Base-by-base conservation (phyloP, 2,888 invertebrate genomes). In the Archaeoteleia sp. region DNA sequence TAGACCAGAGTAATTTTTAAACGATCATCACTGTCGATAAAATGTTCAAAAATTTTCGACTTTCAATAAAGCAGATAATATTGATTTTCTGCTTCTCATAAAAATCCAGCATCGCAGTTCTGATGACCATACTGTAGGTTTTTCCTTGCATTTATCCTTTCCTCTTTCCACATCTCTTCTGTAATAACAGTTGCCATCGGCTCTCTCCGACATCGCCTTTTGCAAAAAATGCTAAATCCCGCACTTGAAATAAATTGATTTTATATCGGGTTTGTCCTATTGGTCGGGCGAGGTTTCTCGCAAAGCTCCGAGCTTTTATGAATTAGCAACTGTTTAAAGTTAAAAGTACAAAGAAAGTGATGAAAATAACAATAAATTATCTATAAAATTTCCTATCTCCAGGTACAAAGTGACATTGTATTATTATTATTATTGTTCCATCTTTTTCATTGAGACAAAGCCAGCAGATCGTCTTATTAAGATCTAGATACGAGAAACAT, bases 161-260 rank as follows among this genome's bases (percentile, higher is more conserved):
- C 23, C 4, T 23, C 23, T 23, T 23, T 23, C 4, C 4, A 23
- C 7, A 5, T 7, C 4, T 23, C 23, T 7, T 23, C 23, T 7
- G 7, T 5, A 23, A 23, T 23, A 23, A 23, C 23, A 23, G 3
- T 5, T 7, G 23, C 23, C 4, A 6, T 7, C 13, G n/a, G n/a
- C n/a, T n/a, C n/a, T n/a, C n/a, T n/a, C n/a, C n/a, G n/a, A n/a
- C n/a, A n/a, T n/a, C n/a, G n/a, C n/a, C n/a, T n/a, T n/a, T 9
- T 12, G 35, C 35, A 35, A 35, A 14, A 35, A 8, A 8, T 13
- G 10, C 14, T 14, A 12, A 35, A 35, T 12, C 20, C 37, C 37
- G 25, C 43, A 45, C 29, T 45, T 30, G 29, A 30, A 17, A 14
- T 15, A 45, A 45, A 45, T 45, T 45, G 43, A 45, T 30, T 30